Conservation (phyloP, 2,113 vertebrate species). For the Picathartes gymnocephalus region DNA sequence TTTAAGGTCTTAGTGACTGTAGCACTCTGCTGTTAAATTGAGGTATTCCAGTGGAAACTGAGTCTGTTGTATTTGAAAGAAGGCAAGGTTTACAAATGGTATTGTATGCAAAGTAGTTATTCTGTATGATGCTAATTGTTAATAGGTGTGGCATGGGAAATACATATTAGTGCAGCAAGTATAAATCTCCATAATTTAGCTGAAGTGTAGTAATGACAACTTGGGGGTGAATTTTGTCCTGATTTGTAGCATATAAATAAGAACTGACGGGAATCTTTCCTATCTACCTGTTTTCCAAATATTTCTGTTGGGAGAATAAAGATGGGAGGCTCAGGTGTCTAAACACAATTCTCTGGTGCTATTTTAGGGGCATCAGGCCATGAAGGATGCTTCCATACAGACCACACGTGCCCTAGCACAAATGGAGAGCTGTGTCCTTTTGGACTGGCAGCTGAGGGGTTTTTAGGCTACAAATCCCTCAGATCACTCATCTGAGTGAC, state of each 20-base stretch:
- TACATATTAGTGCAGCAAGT: not conserved
- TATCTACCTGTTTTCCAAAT: not conserved
- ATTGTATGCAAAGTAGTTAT: not conserved
- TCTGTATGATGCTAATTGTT: not conserved
- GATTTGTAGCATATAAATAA: not conserved
- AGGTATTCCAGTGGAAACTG: not conserved
- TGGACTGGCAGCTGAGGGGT: accelerated
- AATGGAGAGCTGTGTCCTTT: not conserved
- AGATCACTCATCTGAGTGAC: not conserved
- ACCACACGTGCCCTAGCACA: not conserved
- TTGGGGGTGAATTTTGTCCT: not conserved
- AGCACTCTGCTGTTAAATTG: not conserved
- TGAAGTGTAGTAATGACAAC: not conserved
- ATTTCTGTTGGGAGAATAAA: not conserved
- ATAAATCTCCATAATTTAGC: not conserved
- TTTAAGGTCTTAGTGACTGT: not conserved
- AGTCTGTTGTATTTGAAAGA: not conserved
- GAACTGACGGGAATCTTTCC: not conserved
- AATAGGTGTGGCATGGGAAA: not conserved
- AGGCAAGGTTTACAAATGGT: not conserved
- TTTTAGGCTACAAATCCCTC: not conserved
- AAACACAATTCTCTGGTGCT: not conserved
- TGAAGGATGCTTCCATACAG: not conserved
- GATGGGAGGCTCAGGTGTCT: not conserved
- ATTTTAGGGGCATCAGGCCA: not conserved